Conservation (phyloP, 2,888 invertebrate species). For the Sesamia inferens region DNA sequence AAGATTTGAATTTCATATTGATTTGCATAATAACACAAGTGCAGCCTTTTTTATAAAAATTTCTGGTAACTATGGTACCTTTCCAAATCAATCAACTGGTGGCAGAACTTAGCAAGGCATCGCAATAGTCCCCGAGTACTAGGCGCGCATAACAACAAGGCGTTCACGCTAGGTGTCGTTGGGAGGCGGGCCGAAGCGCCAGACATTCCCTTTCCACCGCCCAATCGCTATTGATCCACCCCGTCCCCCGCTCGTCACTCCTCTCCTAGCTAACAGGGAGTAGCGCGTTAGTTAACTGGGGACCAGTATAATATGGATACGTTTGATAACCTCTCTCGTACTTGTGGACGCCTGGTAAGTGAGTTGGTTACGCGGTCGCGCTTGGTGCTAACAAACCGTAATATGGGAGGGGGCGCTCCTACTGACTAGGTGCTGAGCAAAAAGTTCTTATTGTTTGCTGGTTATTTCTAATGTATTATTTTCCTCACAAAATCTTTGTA, state of each 20-base stretch:
- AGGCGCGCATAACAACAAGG: conserved; percentile 86
- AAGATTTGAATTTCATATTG: conserved; percentile 29
- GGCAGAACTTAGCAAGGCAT: conserved; percentile 70
- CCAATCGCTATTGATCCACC: conserved; percentile 84
- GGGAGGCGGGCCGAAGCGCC: conserved; percentile 86
- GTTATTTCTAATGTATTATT: conserved; percentile 26
- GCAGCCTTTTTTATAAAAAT: not conserved
- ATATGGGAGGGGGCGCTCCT: conserved; percentile 50
- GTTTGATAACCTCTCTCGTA: conserved; percentile 72
- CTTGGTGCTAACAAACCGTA: conserved; percentile 62
- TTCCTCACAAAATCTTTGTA: conserved; percentile 17
- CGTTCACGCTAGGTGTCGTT: conserved; percentile 83
- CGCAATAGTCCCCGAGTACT: conserved; percentile 80
- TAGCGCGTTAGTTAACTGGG: conserved; percentile 68
- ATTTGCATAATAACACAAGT: not conserved
- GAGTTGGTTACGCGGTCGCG: conserved; percentile 69
- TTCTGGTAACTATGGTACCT: not conserved
- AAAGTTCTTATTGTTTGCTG: conserved; percentile 48
- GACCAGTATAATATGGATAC: conserved; percentile 75
- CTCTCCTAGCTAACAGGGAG: conserved; percentile 70
- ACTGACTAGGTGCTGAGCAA: conserved; percentile 26
- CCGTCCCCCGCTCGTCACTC: conserved; percentile 72
- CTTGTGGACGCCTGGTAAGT: conserved; percentile 81
- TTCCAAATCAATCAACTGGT: conserved; percentile 63
- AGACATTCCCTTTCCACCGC: conserved; percentile 85